Evolutionary conservation across 1,140 invertebrate genomes (phyloP), one percentile per base, ranked within the genome.

Genomic region (Drosophila prosaltans): DNA sequence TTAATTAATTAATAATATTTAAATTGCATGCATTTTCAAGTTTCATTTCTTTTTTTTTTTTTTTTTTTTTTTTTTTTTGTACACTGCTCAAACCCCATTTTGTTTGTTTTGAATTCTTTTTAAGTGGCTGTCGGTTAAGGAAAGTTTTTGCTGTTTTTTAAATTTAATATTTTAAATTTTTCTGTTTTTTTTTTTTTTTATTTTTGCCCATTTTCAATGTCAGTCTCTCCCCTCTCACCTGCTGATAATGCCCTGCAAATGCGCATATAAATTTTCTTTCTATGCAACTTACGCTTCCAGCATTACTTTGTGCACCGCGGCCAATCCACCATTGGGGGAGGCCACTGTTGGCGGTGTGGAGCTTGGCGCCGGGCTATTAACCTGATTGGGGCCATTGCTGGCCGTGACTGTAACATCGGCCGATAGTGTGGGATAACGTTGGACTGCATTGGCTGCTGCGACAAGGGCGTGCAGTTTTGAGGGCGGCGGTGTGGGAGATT

Each of bases 401-500:
- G 81, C 74, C 0, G 91, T 92, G 7, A 92, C 91, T 1, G 91
- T 92, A 0, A 92, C 89, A 65, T 92, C 91, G 32, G 91, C 91
- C 32, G 81, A 86, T 36, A 85, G 61, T 7, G 85, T 88, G 65
- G 91, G 91, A 70, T 91, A 92, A 65, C 85, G 78, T 58, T 88
- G 83, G 55, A 81, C 85, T 28, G 88, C 88, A 74, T 86, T 88
- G 61, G 91, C 91, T 10, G 88, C 88, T 2, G 86, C 83, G 10
- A 90, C 86, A 9, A 91, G 43, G 1, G 84, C 79, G 30, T 91
- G 84, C 74, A 89, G 81, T 39, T 94, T 94, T 74, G 94, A 93
- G 11, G 95, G 95, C 69, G 95, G 95, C 73, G 96, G 96, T 78
- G 96, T 96, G 69, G 96, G 96, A 69, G 96, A 96, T 92, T 97